phyloP scores from a whole-genome alignment of 2,797 vertebrate species.

The Balearica regulorum region DNA sequence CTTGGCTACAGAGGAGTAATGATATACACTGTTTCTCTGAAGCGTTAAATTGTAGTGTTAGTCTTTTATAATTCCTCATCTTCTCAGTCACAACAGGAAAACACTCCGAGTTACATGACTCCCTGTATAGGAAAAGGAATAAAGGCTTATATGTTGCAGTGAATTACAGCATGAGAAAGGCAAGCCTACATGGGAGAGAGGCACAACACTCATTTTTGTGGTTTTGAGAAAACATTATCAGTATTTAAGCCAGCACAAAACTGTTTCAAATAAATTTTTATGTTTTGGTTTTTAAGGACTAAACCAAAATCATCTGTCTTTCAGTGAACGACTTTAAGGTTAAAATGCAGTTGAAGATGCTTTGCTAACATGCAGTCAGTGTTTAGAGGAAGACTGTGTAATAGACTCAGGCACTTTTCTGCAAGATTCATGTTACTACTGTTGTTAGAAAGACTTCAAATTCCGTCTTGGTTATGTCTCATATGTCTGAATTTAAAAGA shows the following conservation, averaged over 20 bases:
- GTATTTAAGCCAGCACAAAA: conserved; percentile 43
- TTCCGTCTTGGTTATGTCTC: background rate
- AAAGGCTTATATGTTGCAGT: conserved; percentile 65
- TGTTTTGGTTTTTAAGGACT: conserved; percentile 18
- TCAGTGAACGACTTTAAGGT: conserved; percentile 19
- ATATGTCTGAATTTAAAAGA: background rate
- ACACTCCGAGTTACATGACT: conserved; percentile 68
- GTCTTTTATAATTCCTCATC: conserved; percentile 80
- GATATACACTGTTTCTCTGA: conserved; percentile 80
- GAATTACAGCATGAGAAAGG: conserved; percentile 58
- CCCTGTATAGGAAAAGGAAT: conserved; percentile 64
- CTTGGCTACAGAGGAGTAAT: conserved; percentile 80
- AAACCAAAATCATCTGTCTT: conserved; percentile 40
- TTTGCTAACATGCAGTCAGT: conserved; percentile 28
- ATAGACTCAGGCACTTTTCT: conserved; percentile 23
- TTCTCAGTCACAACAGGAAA: conserved; percentile 77
- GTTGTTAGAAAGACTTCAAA: background rate
- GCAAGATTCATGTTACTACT: background rate
- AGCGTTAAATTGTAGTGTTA: conserved; percentile 84
- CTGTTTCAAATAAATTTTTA: conserved; percentile 42
- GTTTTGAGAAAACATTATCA: conserved; percentile 17
- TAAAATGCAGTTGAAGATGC: conserved; percentile 43
- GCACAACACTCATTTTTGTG: background rate
- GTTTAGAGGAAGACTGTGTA: background rate
- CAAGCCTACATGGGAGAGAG: background rate